A percentile compares a stretch with the other conserved stretches of the same genome.
Conservation (phyloP, 2,113 vertebrate genomes). For the Chaetodon trifascialis region DNA sequence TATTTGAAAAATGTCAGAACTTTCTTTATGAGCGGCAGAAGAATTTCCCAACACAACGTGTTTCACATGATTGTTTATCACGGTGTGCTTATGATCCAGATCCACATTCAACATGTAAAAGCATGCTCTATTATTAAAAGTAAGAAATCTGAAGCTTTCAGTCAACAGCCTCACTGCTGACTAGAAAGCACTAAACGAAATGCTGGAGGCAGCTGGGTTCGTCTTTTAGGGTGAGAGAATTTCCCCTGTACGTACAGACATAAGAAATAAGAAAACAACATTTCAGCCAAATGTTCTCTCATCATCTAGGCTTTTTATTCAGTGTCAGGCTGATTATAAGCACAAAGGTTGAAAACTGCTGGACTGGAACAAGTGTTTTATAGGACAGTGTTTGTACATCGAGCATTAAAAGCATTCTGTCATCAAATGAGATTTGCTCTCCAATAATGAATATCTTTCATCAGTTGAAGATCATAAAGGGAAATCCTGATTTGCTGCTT, state of each 20-base stretch:
- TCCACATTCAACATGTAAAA: slow-evolving; percentile 9
- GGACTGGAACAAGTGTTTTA: neutral
- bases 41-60: neutral
- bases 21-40: neutral
- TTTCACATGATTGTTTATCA: neutral
- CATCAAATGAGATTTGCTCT: neutral
- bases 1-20: neutral
- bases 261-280: too few relatives aligned
- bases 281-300: too few relatives aligned
- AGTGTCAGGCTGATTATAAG: neutral
- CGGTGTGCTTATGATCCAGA: neutral
- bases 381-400: neutral
- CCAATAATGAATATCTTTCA: neutral
- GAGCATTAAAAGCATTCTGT: neutral
- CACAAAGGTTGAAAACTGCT: neutral
- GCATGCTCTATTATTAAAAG: slow-evolving; percentile 20
- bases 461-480: neutral
- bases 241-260: too few relatives aligned
- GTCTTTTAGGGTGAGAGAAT: too few relatives aligned
- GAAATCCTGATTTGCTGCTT: neutral
- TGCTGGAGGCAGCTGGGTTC: neutral
- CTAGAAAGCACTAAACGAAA: neutral
- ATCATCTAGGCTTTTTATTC: neutral
- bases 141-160: neutral
- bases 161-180: neutral